Base-by-base conservation (phyloP, 2,113 vertebrate genomes). In the Pipa parva region DNA sequence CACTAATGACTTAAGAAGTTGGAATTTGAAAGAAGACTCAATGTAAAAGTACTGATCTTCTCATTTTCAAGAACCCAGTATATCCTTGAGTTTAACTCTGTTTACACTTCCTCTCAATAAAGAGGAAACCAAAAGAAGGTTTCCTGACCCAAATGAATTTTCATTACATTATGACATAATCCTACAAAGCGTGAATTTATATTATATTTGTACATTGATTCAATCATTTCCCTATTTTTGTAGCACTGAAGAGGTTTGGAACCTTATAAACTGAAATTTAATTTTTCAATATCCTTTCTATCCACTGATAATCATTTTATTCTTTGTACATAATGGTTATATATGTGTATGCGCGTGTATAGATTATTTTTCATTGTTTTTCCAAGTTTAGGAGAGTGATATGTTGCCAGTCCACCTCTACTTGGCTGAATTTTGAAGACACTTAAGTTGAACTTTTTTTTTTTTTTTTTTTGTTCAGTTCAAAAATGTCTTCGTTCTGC, bases 171-270 rank as follows among this genome's bases (percentile, higher is more conserved):
- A 42, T 12, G 39, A 13, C 13, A 42, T 42, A 42, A n/a, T 42
- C 39, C 15, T 42, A 42, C 39, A 15, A 42, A n/a, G n/a, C 39
- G 15, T 42, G 15, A 42, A 42, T 42, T 36, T n/a, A n/a, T n/a
- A n/a, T 42, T 42, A 42, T 42, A 42, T 42, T 42, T 42, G 5
- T 42, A 18, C 39, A 42, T 42, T 42, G 39, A 42, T 42, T 42
- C 39, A 42, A 42, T 42, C 15, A 42, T 42, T 42, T 42, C 39
- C 39, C 39, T 42, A 42, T 42, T 59, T 49, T 65, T 68, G 56
- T 68, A 68, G 65, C 65, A 68, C 65, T 68, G 65, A 59, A 68
- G 45, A 17, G 29, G 55, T 46, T n/a, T 51, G 18, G 28, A 59
- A 50, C 65, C 31, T 68, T 56, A 9, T 3, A 8, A 29, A 31